A percentile compares a stretch with the other conserved stretches of the same genome.
These are phyloP conservation scores for Pseudobourletiella spinata DNA, from an alignment of 1,140 invertebrate genomes.

Conservation along the genomic window DNA sequence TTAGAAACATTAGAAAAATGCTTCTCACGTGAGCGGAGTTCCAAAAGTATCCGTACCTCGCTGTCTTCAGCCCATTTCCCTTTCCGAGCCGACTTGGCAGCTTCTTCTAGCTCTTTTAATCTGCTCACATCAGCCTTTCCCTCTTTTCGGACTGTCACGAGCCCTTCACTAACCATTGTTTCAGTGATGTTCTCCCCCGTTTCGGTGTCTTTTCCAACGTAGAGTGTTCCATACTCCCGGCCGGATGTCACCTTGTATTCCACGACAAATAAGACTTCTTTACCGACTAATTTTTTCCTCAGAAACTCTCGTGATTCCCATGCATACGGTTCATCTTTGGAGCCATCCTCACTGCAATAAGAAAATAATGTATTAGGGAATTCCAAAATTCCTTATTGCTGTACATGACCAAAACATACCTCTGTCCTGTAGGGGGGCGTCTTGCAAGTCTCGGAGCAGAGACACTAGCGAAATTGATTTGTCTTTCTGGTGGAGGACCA, in stretches of 20 bases:
- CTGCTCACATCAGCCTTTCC: slow-evolving; percentile 55
- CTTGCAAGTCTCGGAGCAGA: slow-evolving; percentile 84
- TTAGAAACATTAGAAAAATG: neutral
- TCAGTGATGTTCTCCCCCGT: slow-evolving; percentile 81
- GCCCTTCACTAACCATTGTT: slow-evolving; percentile 72
- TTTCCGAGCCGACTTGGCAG: slow-evolving; percentile 73
- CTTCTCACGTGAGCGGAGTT: too few species aligned
- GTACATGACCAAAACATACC: too few species aligned
- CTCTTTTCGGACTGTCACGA: slow-evolving; percentile 71
- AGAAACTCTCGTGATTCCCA: slow-evolving; percentile 95
- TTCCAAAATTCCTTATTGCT: too few species aligned
- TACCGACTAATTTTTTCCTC: slow-evolving; percentile 81
- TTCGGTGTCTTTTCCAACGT: slow-evolving; percentile 66
- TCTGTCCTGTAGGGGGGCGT: slow-evolving; percentile 29
- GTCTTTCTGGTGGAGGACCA: slow-evolving; percentile 83
- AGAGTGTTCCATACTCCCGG: slow-evolving; percentile 81
- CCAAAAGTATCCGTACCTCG: too few species aligned
- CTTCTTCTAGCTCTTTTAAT: slow-evolving; percentile 79
- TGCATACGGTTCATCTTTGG: slow-evolving; percentile 51
- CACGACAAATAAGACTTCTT: slow-evolving; percentile 66
- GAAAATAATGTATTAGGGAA: too few species aligned
- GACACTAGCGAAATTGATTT: slow-evolving; percentile 80
- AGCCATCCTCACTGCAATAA: slow-evolving; percentile 24
- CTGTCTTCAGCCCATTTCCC: slow-evolving; percentile 61
- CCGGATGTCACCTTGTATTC: slow-evolving; percentile 49